phyloP scores from a whole-genome alignment of 2,113 vertebrate genomes.

The Crocuta crocuta region DNA sequence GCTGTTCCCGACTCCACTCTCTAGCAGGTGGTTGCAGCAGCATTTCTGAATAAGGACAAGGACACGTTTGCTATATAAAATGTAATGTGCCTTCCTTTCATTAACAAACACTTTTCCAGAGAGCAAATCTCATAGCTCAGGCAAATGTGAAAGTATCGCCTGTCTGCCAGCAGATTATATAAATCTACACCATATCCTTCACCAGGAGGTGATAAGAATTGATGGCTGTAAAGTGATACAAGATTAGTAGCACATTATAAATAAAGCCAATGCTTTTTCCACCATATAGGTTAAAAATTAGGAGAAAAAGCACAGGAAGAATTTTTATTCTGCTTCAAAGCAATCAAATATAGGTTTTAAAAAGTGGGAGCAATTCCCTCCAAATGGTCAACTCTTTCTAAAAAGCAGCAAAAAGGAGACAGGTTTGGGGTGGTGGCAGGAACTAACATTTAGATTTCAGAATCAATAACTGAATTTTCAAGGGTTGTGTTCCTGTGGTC shows the following conservation, averaged over 20 bases:
- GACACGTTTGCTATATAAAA: conserved; percentile 57
- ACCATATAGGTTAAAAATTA: conserved; percentile 54
- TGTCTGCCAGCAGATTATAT: not conserved
- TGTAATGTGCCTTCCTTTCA: conserved; percentile 60
- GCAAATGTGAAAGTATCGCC: conserved; percentile 47
- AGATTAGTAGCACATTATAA: conserved; percentile 65
- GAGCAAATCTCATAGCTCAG: conserved; percentile 60
- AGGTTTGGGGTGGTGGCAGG: not conserved
- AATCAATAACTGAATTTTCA: not conserved
- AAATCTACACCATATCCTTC: conserved; percentile 35
- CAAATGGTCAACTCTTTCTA: not conserved
- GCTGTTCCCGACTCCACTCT: not conserved
- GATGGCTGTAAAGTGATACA: conserved; percentile 31
- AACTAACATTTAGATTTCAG: not conserved
- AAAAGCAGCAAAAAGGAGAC: not conserved
- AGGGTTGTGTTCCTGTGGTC: not conserved
- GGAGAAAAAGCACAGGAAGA: conserved; percentile 13
- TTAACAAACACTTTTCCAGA: conserved; percentile 61
- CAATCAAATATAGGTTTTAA: conserved; percentile 23
- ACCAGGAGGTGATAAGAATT: conserved; percentile 45
- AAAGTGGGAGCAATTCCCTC: not conserved
- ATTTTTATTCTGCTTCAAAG: conserved; percentile 50
- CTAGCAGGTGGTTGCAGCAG: not conserved
- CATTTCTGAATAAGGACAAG: conserved; percentile 54
- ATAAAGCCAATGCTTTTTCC: conserved; percentile 68